phyloP scores from a whole-genome alignment of 2,113 vertebrate species.

The Gymnocephalus cernua region DNA sequence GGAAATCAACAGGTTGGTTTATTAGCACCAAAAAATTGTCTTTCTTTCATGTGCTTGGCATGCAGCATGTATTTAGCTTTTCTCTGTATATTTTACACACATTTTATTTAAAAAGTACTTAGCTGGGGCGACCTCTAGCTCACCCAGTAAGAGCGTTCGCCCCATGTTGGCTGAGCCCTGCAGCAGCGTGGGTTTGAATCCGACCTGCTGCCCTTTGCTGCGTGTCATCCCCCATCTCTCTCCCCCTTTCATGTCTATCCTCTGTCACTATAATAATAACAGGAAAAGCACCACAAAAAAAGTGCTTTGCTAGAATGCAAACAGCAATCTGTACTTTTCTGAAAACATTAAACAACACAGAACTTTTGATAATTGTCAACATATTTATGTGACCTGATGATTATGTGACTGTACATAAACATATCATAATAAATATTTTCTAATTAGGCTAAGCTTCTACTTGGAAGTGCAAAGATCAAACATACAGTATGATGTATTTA shows the following conservation, averaged over 20 bases:
- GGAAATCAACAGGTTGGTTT: slow-evolving; percentile 31
- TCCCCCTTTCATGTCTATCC: no score
- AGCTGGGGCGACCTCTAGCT: no score
- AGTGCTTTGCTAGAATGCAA: slow-evolving; percentile 18
- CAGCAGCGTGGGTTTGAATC: no score
- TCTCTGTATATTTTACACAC: slow-evolving; percentile 18
- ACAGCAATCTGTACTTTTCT: slow-evolving; percentile 7
- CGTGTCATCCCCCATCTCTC: no score
- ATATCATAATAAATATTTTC: slow-evolving; percentile 62
- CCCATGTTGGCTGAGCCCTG: no score
- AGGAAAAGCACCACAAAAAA: no score
- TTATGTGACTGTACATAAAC: slow-evolving; percentile 10
- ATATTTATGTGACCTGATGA: neutral
- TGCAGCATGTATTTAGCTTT: slow-evolving; percentile 30
- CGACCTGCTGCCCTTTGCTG: no score
- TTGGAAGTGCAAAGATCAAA: slow-evolving; percentile 47
- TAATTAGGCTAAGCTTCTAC: slow-evolving; percentile 47
- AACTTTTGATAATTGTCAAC: slow-evolving; percentile 3
- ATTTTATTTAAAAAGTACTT: slow-evolving; percentile 29
- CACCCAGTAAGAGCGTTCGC: no score
- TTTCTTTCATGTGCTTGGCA: slow-evolving; percentile 21
- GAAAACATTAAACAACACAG: slow-evolving; percentile 10
- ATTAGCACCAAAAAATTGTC: neutral
- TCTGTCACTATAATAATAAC: no score
- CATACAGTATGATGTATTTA: slow-evolving; percentile 15